phyloP scores from a whole-genome alignment of 2,797 vertebrate species.

The Acanthopagrus latus region DNA sequence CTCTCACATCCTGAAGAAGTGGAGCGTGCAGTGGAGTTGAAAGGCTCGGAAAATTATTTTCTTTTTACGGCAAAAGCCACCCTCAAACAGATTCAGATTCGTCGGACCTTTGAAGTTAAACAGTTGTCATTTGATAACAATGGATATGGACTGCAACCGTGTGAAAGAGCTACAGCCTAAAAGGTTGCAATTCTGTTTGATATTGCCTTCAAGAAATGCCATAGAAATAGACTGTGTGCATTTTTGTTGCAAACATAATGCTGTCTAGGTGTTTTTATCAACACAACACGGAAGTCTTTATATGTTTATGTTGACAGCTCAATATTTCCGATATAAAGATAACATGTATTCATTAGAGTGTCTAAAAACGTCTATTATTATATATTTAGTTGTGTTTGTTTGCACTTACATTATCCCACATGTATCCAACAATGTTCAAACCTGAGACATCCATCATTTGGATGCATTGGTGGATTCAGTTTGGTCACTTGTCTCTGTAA shows the following conservation, averaged over 20 bases:
- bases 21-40: slow-evolving; percentile 48
- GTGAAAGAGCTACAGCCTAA: not conserved
- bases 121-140: slow-evolving; percentile 48
- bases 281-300: not conserved
- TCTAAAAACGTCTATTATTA: no score
- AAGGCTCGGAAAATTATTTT: slow-evolving; percentile 49
- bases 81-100: slow-evolving; percentile 44
- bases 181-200: not conserved
- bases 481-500: no score
- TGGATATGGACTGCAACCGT: not conserved
- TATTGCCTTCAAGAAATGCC: not conserved
- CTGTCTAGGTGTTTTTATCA: not conserved
- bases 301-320: not conserved
- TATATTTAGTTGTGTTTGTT: no score
- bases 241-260: not conserved
- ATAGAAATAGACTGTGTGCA: slow-evolving; percentile 6
- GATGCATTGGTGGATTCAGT: no score
- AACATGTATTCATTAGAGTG: no score
- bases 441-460: no score
- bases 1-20: slow-evolving; percentile 54
- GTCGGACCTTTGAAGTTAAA: slow-evolving; percentile 47
- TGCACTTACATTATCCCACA: no score
- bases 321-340: not conserved
- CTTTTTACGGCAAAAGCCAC: slow-evolving; percentile 32
- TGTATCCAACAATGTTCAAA: no score